These are phyloP conservation scores for Aurelia sp. DNA, from an alignment of 30 jellyfish, hydroid and myxozoan species.

Conservation along the genomic window DNA sequence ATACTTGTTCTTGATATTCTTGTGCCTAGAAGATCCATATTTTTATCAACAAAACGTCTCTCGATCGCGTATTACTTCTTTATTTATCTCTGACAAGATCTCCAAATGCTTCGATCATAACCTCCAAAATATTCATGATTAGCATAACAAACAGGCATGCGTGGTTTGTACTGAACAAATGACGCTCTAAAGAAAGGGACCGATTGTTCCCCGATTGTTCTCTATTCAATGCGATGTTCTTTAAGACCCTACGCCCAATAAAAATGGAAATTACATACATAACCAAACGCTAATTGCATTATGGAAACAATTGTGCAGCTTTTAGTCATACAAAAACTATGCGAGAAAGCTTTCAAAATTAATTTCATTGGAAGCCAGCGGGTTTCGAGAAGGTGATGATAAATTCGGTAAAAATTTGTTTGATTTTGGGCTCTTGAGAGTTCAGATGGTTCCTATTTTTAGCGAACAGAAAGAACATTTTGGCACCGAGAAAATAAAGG, in stretches of 20 bases:
- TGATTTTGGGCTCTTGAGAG: no score
- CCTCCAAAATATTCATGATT: conserved; percentile 23
- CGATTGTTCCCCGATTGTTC: conserved; percentile 26
- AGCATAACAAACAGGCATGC: conserved; percentile 51
- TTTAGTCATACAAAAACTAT: conserved; percentile 37
- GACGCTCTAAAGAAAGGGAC: conserved; percentile 4
- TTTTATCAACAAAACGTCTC: neutral
- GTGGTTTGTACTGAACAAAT: conserved; percentile 45
- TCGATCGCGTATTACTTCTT: conserved; percentile 2
- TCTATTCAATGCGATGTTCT: conserved; percentile 28
- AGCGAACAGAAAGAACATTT: no score
- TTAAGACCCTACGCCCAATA: conserved; percentile 48
- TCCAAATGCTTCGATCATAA: neutral
- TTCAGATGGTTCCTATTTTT: no score
- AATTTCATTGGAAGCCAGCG: neutral
- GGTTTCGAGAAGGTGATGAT: neutral
- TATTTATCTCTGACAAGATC: conserved; percentile 3
- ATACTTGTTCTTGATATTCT: conserved; percentile 5
- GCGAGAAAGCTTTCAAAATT: conserved; percentile 9
- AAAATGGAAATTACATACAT: conserved; percentile 43
- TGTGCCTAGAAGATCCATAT: neutral
- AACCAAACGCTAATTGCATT: conserved; percentile 46
- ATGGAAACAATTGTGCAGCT: conserved; percentile 29
- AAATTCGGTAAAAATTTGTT: neutral
- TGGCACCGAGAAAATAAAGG: no score